Percentiles rank a stretch among this genome's conserved stretches.
Evolutionary conservation across 2,113 vertebrate genomes (phyloP).

Genomic region (Calyptommatus sinebrachiatus): DNA sequence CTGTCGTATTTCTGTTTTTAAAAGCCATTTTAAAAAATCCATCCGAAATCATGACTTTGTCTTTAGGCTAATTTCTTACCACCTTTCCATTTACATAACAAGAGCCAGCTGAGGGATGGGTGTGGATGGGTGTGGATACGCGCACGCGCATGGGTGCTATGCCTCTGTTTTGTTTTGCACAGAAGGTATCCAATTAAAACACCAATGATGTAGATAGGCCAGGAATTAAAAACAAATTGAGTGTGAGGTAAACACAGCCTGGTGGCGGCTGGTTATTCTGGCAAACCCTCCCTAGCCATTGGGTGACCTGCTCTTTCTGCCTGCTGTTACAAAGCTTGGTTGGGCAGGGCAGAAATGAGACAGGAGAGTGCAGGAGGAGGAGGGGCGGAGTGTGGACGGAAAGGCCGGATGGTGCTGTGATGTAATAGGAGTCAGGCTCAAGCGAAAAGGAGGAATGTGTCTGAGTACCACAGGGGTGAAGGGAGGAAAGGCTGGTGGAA

Average conservation of each 20-base stretch:
- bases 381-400: background rate
- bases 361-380: background rate
- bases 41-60: too few species aligned
- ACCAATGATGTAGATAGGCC: background rate
- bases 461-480: background rate
- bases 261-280: slow-evolving; percentile 5
- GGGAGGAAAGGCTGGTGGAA: background rate
- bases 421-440: background rate
- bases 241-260: slow-evolving; percentile 7
- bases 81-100: background rate
- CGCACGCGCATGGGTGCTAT: background rate
- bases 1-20: too few species aligned
- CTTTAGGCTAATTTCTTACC: background rate
- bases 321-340: background rate
- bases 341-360: background rate
- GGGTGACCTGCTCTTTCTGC: background rate
- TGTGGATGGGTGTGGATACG: background rate
- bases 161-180: background rate
- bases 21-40: too few species aligned
- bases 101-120: too few species aligned
- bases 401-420: background rate
- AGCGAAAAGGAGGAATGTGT: background rate
- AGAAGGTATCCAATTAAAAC: background rate
- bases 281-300: slow-evolving; percentile 14
- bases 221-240: background rate